Evolutionary conservation across 2,113 vertebrate genomes (phyloP).

Genomic region (Hippocampus barbouri): DNA sequence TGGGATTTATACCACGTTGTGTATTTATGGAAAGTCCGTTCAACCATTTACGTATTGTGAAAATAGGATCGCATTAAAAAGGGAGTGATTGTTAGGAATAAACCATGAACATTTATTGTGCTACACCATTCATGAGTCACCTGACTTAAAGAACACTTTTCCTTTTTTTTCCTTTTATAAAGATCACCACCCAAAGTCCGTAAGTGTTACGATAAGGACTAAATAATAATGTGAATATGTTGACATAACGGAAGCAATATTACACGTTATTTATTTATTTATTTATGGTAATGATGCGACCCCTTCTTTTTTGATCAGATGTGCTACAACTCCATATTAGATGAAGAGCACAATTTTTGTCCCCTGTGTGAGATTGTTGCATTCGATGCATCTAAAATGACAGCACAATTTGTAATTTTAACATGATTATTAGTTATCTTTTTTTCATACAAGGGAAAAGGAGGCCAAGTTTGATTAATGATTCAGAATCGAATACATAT

Average conservation of each 20-base stretch:
- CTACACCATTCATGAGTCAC: conserved; percentile 4
- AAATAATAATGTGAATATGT: conserved; percentile 47
- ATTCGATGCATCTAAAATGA: conserved; percentile 7
- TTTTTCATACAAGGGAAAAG: conserved; percentile 34
- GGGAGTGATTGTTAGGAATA: conserved; percentile 34
- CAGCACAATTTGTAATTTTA: conserved; percentile 10
- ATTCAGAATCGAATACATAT: conserved; percentile 35
- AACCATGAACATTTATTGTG: conserved; percentile 1
- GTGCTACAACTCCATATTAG: conserved; percentile 25
- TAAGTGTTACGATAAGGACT: conserved; percentile 43
- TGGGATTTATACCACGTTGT: conserved; percentile 33
- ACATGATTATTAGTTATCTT: conserved; percentile 19
- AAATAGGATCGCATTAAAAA: conserved; percentile 40
- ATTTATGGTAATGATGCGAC: conserved; percentile 16
- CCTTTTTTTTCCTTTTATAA: conserved; percentile 45
- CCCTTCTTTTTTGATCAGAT: conserved; percentile 6
- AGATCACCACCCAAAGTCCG: conserved; percentile 32
- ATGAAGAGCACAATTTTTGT: conserved; percentile 32
- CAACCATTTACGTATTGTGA: conserved; percentile 34
- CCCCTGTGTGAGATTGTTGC: conserved; percentile 11
- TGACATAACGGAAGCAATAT: conserved; percentile 53
- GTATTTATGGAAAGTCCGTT: conserved; percentile 31
- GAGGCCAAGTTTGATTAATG: conserved; percentile 7
- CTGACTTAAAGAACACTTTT: conserved; percentile 38
- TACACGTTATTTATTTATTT: conserved; percentile 34